phyloP scores from a whole-genome alignment of 2,113 vertebrate genomes.

The Talpa occidentalis region DNA sequence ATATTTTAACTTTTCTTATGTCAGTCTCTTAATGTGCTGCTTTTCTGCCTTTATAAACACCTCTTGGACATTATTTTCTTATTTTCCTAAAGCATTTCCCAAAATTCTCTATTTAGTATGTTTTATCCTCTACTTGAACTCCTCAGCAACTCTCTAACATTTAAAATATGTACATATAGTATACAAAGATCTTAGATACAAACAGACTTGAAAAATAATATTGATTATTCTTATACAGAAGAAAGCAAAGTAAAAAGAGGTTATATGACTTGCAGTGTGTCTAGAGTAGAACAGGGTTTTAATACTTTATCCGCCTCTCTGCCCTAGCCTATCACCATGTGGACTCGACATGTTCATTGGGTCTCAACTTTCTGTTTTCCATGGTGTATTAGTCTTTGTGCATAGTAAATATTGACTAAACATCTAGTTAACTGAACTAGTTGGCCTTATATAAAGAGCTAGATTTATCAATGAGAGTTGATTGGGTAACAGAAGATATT shows the following conservation, averaged over 20 bases:
- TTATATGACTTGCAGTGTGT: not conserved
- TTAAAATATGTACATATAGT: not conserved
- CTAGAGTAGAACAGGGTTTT: not conserved
- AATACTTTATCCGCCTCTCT: not conserved
- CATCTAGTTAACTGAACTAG: not conserved
- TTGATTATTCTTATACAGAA: not conserved
- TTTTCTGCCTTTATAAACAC: not conserved
- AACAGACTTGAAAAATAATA: not conserved
- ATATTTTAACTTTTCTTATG: not conserved
- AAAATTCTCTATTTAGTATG: not conserved
- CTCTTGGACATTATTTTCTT: too few species aligned
- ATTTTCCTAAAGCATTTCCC: conserved; percentile 9
- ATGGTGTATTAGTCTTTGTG: not conserved
- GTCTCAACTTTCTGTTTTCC: not conserved
- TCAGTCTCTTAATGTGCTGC: not conserved
- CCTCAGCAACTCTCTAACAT: not conserved
- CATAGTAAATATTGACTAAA: not conserved
- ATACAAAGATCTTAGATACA: not conserved
- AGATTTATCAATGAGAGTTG: not conserved
- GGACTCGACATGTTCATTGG: not conserved
- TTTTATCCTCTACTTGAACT: not conserved
- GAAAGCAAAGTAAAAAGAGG: not conserved
- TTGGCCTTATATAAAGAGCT: not conserved
- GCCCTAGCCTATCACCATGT: too few species aligned
- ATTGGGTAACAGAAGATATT: not conserved